phyloP scores from a whole-genome alignment of 2,797 vertebrate species.

The Chromobotia macracanthus region DNA sequence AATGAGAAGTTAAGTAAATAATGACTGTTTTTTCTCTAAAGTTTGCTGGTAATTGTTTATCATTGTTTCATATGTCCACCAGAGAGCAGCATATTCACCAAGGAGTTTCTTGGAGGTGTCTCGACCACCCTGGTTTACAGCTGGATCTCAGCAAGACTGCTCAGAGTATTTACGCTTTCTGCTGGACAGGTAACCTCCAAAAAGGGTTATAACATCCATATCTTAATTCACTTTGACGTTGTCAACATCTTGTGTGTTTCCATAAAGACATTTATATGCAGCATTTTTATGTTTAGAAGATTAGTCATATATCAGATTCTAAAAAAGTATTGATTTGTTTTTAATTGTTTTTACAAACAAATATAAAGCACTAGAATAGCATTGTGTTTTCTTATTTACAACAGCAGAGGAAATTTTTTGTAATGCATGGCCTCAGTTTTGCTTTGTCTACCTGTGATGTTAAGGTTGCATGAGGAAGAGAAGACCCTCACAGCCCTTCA shows the following conservation, averaged over 20 bases:
- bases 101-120: slow-evolving; percentile 94
- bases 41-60: not conserved
- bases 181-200: slow-evolving; percentile 87
- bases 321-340: not conserved
- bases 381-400: not conserved
- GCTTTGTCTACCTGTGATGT: slow-evolving; percentile 21
- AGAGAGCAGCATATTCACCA: slow-evolving; percentile 96
- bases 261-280: no score
- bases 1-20: not conserved
- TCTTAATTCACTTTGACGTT: not conserved
- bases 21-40: not conserved
- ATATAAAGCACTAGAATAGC: not conserved
- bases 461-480: slow-evolving; percentile 96
- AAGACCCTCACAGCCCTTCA: slow-evolving; percentile 83
- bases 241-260: no score
- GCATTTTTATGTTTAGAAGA: not conserved
- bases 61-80: slow-evolving; percentile 53
- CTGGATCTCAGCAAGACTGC: slow-evolving; percentile 95
- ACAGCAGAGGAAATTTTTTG: not conserved
- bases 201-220: not conserved
- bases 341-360: not conserved
- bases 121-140: slow-evolving; percentile 94
- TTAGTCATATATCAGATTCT: not conserved
- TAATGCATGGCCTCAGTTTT: not conserved
- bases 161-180: slow-evolving; percentile 97